Base-by-base conservation (phyloP, 2,888 invertebrate species). In the Gortyna flavago region DNA sequence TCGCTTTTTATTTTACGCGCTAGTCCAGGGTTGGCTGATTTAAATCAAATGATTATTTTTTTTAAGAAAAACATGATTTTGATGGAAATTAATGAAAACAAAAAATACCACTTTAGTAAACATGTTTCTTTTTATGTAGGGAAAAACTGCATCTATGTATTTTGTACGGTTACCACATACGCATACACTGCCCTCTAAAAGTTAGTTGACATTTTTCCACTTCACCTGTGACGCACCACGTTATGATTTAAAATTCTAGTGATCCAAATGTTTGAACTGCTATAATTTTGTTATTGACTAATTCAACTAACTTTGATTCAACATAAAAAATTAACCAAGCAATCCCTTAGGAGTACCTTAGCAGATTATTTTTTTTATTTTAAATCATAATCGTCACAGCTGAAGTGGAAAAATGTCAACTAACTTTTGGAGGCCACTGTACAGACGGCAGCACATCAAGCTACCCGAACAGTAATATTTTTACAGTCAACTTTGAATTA, bases 1-100 rank as follows among this genome's bases (percentile, higher is more conserved):
- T 85, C 73, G 76, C 85, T 86, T 88, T 86, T 87, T 89, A 90
- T 90, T 89, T 87, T 79, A 87, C 86, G 84, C 69, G 78, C 80
- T 35, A 5, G 18, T 44, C 11, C 21, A 82, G 82, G 82, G 82
- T 21, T 77, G 77, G 25, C 54, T 77, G 32, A 25, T 44, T 64
- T 16, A 29, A 72, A 71, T 35, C 9, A n/a, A 38, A 18, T 8
- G 11, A 13, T 13, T 13, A 2, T 61, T 59, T 59, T 41, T 41
- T 59, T 38, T 66, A 13, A 2, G 9, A 9, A n/a, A 21, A 21
- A 13, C 4, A 13, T 25, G 16, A 51, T 68, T 35, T 18, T 54
- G 9, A n/a, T 54, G 18, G 21, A 66, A 41, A 65, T 9, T 0
- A 5, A 41, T 9, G 2, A 1, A 25, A 57, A 57, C 7, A 59